Percentiles rank a stretch among this genome's conserved stretches.
phyloP scores from a whole-genome alignment of 2,113 vertebrate genomes.

The Geococcyx californianus region DNA sequence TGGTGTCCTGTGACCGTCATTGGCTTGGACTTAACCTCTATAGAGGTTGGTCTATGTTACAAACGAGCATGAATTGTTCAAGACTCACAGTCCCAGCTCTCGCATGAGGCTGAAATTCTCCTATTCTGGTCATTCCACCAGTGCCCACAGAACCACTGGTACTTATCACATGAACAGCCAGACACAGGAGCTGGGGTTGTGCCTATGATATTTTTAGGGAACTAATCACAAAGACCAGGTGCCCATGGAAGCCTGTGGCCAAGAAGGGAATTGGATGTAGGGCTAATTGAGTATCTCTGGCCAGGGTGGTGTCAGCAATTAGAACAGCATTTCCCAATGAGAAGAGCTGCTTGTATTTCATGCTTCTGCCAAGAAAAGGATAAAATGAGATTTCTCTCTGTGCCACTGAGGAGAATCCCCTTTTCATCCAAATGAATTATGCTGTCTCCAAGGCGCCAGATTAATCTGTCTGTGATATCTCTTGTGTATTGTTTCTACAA shows the following conservation, averaged over 20 bases:
- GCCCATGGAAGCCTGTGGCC: not conserved
- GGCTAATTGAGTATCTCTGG: not conserved
- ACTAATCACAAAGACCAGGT: not conserved
- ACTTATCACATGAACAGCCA: not conserved
- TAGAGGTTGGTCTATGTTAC: not conserved
- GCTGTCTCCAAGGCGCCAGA: slow-evolving; percentile 42
- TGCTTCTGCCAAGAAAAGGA: slow-evolving; percentile 11
- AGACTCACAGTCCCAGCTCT: not conserved
- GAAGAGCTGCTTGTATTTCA: not conserved
- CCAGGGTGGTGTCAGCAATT: not conserved
- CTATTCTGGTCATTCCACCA: not conserved
- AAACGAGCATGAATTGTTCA: not conserved
- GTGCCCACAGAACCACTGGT: not conserved
- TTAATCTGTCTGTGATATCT: slow-evolving; percentile 49
- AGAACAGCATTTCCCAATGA: not conserved
- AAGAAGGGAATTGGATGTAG: not conserved
- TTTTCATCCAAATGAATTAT: slow-evolving; percentile 51
- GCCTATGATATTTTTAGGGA: not conserved
- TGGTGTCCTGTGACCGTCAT: accelerated
- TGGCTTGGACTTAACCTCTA: not conserved
- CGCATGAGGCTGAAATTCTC: not conserved
- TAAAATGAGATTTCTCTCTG: slow-evolving; percentile 28
- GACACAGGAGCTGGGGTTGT: not conserved
- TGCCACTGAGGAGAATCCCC: slow-evolving; percentile 16
- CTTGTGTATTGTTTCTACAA: slow-evolving; percentile 13